Percentiles rank a stretch among this genome's conserved stretches.
These are phyloP conservation scores for Spheniscus humboldti DNA, from an alignment of 2,797 vertebrate species.

Conservation along the genomic window DNA sequence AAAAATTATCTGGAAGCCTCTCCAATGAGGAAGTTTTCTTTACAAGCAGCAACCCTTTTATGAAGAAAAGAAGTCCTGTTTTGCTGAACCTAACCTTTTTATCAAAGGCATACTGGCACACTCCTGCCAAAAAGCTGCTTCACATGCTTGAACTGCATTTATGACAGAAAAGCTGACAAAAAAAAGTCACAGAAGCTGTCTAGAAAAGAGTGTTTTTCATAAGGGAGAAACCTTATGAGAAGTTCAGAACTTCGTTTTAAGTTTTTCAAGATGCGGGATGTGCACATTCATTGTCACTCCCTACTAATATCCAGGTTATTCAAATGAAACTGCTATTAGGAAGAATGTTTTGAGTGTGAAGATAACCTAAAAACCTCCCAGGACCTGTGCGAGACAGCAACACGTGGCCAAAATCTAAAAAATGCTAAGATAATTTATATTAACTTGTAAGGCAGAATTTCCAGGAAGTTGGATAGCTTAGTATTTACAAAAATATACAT, in stretches of 20 bases:
- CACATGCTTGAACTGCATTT: background rate
- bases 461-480: background rate
- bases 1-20: background rate
- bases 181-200: background rate
- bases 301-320: background rate
- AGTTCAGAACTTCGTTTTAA: background rate
- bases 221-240: background rate
- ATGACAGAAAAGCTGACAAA: background rate
- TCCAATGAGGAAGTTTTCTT: background rate
- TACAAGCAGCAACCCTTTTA: background rate
- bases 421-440: background rate
- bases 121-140: background rate
- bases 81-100: background rate
- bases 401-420: background rate
- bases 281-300: background rate
- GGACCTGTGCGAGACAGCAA: background rate
- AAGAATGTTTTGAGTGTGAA: background rate
- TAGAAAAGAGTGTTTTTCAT: background rate
- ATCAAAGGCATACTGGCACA: background rate
- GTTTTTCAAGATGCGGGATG: background rate
- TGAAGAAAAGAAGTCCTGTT: background rate
- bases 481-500: background rate
- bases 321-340: background rate
- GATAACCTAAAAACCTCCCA: background rate
- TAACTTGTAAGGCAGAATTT: background rate